Conservation (phyloP, 2,113 vertebrate genomes). For the Apodemus speciosus region DNA sequence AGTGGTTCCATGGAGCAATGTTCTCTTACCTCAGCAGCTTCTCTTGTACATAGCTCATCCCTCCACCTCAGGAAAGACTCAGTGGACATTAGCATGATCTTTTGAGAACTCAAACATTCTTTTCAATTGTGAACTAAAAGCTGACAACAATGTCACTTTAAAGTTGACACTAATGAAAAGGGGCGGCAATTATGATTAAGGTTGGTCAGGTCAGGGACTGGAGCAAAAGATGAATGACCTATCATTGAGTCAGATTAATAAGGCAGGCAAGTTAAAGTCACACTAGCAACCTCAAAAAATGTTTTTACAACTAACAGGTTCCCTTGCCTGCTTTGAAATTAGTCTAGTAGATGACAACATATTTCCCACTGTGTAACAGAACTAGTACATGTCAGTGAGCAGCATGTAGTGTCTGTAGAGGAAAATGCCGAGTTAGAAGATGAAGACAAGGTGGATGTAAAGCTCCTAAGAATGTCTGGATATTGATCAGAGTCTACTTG, state of each 20-base stretch:
- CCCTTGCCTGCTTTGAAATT: not conserved
- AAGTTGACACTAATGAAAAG: no score
- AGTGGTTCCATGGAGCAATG: accelerated
- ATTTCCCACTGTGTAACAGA: not conserved
- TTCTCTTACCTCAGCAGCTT: not conserved
- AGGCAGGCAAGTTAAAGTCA: not conserved
- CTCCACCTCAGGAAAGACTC: not conserved
- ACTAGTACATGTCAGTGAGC: not conserved
- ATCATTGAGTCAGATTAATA: not conserved
- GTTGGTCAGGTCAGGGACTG: not conserved
- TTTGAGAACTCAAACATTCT: not conserved
- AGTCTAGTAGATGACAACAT: not conserved
- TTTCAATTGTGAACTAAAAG: not conserved
- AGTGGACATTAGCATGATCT: not conserved
- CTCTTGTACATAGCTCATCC: not conserved
- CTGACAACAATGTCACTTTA: not conserved
- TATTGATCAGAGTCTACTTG: not conserved
- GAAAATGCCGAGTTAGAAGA: not conserved
- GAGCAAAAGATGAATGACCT: not conserved
- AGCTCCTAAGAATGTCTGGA: not conserved
- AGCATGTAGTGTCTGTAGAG: not conserved
- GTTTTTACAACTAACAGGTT: not conserved
- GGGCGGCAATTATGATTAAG: not conserved
- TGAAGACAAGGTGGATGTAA: not conserved
- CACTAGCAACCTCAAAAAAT: not conserved